Evolutionary conservation across 2,113 vertebrate genomes (phyloP), one percentile per base, ranked within the genome.

Genomic region (Phoxinus phoxinus): DNA sequence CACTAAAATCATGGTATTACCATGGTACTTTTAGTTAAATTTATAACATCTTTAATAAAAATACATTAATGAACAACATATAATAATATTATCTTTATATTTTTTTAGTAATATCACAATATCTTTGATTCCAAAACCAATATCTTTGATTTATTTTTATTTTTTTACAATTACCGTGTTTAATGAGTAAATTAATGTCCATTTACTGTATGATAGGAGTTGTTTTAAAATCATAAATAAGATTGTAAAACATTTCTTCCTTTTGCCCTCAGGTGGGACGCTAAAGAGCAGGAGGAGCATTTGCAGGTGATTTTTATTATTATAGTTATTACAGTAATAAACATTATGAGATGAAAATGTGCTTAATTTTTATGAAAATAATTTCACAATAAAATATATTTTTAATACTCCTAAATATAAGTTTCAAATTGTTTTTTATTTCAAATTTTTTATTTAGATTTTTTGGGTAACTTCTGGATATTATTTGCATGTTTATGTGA

Each of bases 221-320:
- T 35, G 65, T 17, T 67, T 35, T 10, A 1, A 67, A 21, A 15
- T 35, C 15, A 56, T 21, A 56, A 56, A 21, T 56, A 21, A 35
- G 17, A 21, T 10, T 35, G 30, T 32, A 21, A 30, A 51, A 17
- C 1, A 37, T 81, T 35, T 44, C 75, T 82, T 83, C 6, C 27
- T 85, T 86, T 90, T 92, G 17, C 19, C 8, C 19, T 85, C 86
- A 95, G 95, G 87, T 95, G 94, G 94, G 92, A 95, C 46, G 51
- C 85, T 32, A 90, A 91, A 87, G 92, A 94, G 25, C 93, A 92
- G 4, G 92, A 78, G 59, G 94, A 91, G 10, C 86, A 85, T n/a
- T 71, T 81, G 46, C 88, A 94, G 94, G 95, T 37, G 21, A 51
- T 79, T 74, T 25, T 21, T 75, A 56, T 37, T 48, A 21, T 27